Evolutionary conservation across 2,113 vertebrate species (phyloP).

Genomic region (Suncus etruscus): DNA sequence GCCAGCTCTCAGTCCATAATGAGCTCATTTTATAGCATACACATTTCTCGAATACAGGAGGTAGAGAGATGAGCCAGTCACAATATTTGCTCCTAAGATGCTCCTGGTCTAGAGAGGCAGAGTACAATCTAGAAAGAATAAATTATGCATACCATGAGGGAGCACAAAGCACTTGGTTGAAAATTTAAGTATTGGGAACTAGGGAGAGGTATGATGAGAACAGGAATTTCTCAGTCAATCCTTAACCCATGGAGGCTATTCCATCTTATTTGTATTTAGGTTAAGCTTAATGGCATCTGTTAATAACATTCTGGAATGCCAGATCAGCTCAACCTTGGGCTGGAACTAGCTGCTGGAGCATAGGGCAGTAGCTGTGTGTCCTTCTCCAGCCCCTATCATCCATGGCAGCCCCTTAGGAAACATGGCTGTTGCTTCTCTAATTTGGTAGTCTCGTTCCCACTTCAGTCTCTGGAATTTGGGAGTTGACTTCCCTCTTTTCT

Average conservation of each 20-base stretch:
- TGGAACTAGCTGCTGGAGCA: no score
- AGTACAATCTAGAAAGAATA: neutral
- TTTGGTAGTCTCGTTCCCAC: no score
- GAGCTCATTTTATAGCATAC: neutral
- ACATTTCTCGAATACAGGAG: neutral
- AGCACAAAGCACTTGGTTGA: accelerated
- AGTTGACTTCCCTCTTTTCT: no score
- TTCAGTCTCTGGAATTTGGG: neutral
- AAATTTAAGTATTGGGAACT: neutral
- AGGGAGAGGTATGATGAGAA: neutral
- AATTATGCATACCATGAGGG: accelerated
- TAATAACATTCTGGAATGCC: neutral
- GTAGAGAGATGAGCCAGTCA: neutral
- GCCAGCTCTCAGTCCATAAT: neutral
- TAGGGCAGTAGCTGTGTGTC: neutral
- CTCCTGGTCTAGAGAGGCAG: neutral
- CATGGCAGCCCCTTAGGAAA: no score
- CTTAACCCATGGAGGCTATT: accelerated
- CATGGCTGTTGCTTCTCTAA: no score
- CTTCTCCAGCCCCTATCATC: neutral
- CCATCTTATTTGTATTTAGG: neutral
- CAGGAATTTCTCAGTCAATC: neutral
- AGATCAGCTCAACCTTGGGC: neutral
- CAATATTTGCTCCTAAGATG: neutral
- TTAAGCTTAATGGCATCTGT: neutral